Conservation (phyloP, 2,888 invertebrate genomes). For the Melolontha melolontha region DNA sequence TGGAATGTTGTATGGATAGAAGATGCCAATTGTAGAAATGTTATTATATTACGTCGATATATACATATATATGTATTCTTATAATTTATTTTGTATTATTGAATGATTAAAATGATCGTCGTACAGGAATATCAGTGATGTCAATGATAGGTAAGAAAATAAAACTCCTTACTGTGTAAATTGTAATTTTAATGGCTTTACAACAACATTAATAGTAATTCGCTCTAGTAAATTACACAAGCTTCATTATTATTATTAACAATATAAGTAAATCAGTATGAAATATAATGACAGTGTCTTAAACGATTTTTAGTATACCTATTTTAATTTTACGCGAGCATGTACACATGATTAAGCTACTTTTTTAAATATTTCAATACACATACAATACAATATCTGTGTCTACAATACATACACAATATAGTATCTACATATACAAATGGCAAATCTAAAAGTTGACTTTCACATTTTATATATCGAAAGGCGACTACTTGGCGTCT, state of each 20-base stretch:
- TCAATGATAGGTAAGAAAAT: constrained; percentile 40
- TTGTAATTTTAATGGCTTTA: constrained; percentile 3
- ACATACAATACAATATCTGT: too few species aligned
- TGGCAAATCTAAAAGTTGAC: constrained; percentile 44
- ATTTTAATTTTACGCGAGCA: too few species aligned
- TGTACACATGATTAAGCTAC: too few species aligned
- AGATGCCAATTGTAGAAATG: constrained; percentile 52
- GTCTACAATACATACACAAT: constrained; percentile 1
- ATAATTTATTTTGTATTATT: constrained; percentile 2
- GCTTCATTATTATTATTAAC: too few species aligned
- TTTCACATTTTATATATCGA: constrained; percentile 50
- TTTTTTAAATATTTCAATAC: too few species aligned
- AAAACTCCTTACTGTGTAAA: constrained; percentile 21
- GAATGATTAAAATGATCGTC: constrained; percentile 8
- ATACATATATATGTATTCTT: constrained; percentile 28
- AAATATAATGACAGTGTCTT: too few species aligned
- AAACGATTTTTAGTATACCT: too few species aligned
- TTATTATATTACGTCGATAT: constrained; percentile 45
- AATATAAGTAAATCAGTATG: too few species aligned
- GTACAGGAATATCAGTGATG: constrained; percentile 33
- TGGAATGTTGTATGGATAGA: constrained; percentile 53
- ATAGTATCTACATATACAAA: constrained; percentile 19
- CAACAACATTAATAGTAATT: too few species aligned
- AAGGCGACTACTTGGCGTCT: constrained; percentile 49
- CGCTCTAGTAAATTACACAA: too few species aligned